A percentile compares a stretch with the other conserved stretches of the same genome.
phyloP scores from a whole-genome alignment of 2,888 invertebrate species.

The Drosophila stalkeri region DNA sequence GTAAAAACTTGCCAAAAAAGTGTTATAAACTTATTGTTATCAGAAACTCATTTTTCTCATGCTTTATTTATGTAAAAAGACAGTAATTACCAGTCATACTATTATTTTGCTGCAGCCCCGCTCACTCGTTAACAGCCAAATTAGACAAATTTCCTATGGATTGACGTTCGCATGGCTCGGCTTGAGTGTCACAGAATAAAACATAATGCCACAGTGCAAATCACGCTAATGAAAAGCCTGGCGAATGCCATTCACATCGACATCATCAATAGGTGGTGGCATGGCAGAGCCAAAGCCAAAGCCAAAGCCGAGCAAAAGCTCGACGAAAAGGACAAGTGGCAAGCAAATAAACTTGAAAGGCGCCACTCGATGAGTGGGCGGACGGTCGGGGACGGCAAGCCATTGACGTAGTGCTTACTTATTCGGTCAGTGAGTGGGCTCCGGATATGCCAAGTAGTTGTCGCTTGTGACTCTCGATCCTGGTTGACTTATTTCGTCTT shows the following conservation, averaged over 20 bases:
- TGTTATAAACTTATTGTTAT: too few species aligned
- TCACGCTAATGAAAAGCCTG: constrained; percentile 79
- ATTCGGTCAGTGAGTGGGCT: constrained; percentile 50
- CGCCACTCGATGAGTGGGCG: constrained; percentile 57
- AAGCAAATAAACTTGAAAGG: constrained; percentile 77
- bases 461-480: constrained; percentile 48
- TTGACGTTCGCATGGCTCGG: constrained; percentile 15
- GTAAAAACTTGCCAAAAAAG: too few species aligned
- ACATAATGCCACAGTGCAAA: constrained; percentile 68
- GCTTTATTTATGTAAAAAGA: not conserved
- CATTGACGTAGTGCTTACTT: not conserved
- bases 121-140: constrained; percentile 49
- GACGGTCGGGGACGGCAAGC: not conserved
- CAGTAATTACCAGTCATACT: constrained; percentile 16
- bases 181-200: constrained; percentile 54
- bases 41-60: too few species aligned
- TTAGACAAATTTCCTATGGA: constrained; percentile 53
- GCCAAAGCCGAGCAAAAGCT: constrained; percentile 38
- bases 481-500: constrained; percentile 23
- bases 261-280: constrained; percentile 48
- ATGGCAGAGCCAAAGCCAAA: constrained; percentile 33
- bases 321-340: constrained; percentile 68
- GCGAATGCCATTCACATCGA: constrained; percentile 48
- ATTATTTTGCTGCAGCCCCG: not conserved
- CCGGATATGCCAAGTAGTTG: constrained; percentile 79